Base-by-base conservation (phyloP, 2,113 vertebrate species). In the Monopterus albus region DNA sequence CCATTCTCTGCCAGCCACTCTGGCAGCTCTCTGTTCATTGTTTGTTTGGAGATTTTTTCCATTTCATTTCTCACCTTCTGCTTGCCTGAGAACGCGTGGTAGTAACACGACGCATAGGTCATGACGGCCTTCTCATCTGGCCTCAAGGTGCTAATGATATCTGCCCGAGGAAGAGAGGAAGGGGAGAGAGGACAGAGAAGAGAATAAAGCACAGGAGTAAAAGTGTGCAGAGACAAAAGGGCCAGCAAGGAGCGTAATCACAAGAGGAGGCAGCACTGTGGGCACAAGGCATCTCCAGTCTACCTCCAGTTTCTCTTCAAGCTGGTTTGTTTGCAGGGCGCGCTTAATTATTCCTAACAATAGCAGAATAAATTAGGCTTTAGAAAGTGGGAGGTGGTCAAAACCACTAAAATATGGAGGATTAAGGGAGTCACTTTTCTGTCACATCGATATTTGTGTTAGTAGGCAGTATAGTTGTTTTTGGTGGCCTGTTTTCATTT, bases 31-130 rank as follows among this genome's bases (percentile, higher is more conserved):
- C 35, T 10, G 1, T 2, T 52, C 29, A 61, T 38, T 70, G 35
- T 67, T 57, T 14, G 3, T 55, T 45, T 21, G 55, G 14, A 6
- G 23, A 25, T 23, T 28, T 52, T 39, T 40, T 2, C 2, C 11
- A 0, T 39, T 33, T 56, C 1, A 15, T 73, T 66, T 69, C 98
- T 99, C 96, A 99, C 98, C 97, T 99, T 99, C 96, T 97, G 97
- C 14, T 96, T 96, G 91, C 96, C 97, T 84, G 94, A 98, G 96
- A 99, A 98, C 85, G 98, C 96, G 93, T 96, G 96, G 96, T 97
- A 98, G 96, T 97, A 98, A 97, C 97, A 97, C 93, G 97, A 99
- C 94, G 98, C 97, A 95, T 95, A 98, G 91, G 98, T 98, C 96
- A 98, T 98, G 94, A 96, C 91, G 91, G 96, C 98, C 95, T 98